A percentile compares a stretch with the other conserved stretches of the same genome.
Evolutionary conservation across 2,797 vertebrate genomes (phyloP).

Genomic region (Lepilemur ruficaudatus): DNA sequence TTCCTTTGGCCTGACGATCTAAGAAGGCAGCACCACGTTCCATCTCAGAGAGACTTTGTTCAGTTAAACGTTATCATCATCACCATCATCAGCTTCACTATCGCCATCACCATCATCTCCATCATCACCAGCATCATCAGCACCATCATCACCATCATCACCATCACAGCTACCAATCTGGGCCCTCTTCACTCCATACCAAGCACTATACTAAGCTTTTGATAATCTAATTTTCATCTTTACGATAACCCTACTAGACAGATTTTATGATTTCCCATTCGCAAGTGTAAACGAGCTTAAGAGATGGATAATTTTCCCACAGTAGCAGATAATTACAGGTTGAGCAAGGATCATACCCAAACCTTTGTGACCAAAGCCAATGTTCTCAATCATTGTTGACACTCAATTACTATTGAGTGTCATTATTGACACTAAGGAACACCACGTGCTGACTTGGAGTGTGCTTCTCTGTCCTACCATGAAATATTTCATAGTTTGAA

Average conservation of each 20-base stretch:
- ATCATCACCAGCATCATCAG: accelerated
- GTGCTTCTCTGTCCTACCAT: neutral
- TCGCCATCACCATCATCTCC: accelerated
- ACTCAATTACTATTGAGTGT: too few relatives aligned
- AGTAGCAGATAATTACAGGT: neutral
- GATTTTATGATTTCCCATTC: neutral
- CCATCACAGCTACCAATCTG: accelerated
- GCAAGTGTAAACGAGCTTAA: neutral
- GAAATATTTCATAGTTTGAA: neutral
- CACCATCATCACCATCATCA: accelerated
- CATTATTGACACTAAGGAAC: neutral
- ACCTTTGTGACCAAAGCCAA: neutral
- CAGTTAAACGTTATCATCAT: neutral
- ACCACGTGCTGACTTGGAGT: too few relatives aligned
- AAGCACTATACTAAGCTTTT: neutral
- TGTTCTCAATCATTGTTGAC: neutral
- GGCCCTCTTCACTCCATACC: neutral
- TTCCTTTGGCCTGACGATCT: neutral
- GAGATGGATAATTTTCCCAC: neutral
- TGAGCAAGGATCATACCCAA: neutral
- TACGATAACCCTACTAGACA: neutral
- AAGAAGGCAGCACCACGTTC: neutral
- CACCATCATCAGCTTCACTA: accelerated
- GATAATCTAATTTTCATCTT: neutral
- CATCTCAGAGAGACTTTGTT: neutral